Conservation (phyloP, 2,113 vertebrate species). For the Melanocharis versteri region DNA sequence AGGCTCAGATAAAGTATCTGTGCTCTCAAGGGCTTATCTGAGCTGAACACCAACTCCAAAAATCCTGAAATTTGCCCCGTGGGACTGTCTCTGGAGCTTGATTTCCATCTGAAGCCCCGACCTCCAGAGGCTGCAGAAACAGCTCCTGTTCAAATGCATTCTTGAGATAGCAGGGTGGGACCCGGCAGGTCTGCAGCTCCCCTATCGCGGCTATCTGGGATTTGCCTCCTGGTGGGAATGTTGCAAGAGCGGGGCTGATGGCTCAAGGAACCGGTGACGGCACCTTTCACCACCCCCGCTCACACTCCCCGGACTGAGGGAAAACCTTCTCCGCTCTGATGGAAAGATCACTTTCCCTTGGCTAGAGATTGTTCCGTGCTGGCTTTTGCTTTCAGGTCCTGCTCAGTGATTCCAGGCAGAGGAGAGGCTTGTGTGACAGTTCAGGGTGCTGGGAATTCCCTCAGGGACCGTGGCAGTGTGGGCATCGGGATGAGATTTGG, state of each 20-base stretch:
- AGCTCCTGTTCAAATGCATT: slow-evolving; percentile 37
- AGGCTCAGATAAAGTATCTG: slow-evolving; percentile 56
- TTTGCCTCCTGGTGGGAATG: slow-evolving; percentile 15
- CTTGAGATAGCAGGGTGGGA: slow-evolving; percentile 53
- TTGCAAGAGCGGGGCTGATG: not conserved
- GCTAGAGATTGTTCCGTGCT: not conserved
- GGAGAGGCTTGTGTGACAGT: not conserved
- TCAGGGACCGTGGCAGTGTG: rapidly evolving
- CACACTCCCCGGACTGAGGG: not conserved
- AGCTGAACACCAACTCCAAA: slow-evolving; percentile 31
- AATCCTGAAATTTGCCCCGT: slow-evolving; percentile 29
- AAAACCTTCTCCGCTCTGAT: not conserved
- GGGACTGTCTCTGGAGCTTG: slow-evolving; percentile 6
- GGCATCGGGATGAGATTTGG: rapidly evolving
- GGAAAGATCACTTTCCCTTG: slow-evolving; percentile 17
- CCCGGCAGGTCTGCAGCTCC: not conserved
- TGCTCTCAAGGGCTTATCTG: slow-evolving; percentile 45
- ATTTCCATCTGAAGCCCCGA: slow-evolving; percentile 38
- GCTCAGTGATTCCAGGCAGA: not conserved
- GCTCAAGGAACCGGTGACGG: slow-evolving; percentile 24
- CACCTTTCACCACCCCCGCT: not conserved
- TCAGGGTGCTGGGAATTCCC: not conserved
- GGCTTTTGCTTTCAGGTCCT: not conserved
- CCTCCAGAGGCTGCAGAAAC: slow-evolving; percentile 12
- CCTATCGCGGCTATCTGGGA: not conserved